Evolutionary conservation across 2,888 invertebrate genomes (phyloP).

Genomic region (Trissoscelio sp.): DNA sequence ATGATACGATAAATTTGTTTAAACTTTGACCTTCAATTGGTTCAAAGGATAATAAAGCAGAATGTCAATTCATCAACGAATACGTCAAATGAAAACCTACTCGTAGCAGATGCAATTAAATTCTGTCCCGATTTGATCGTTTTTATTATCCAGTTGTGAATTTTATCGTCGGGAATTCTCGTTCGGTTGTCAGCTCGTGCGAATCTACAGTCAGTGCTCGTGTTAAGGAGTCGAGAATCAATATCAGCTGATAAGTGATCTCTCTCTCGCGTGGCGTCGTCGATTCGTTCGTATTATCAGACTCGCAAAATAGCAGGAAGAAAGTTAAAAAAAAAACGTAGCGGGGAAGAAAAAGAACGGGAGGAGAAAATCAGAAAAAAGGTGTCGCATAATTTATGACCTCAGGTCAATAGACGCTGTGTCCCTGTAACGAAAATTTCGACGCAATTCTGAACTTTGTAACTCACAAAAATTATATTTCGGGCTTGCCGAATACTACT

Average conservation of each 20-base stretch:
- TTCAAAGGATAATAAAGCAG: no score
- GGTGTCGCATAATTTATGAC: slow-evolving; percentile 16
- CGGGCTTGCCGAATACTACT: background rate
- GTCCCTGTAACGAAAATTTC: slow-evolving; percentile 6
- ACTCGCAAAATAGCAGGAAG: slow-evolving; percentile 1
- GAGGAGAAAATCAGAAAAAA: no score
- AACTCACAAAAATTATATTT: slow-evolving; percentile 35
- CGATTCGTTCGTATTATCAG: slow-evolving; percentile 10
- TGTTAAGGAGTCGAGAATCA: slow-evolving; percentile 33
- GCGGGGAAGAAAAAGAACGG: background rate
- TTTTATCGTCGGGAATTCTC: slow-evolving; percentile 21
- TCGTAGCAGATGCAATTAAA: background rate
- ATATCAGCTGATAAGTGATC: slow-evolving; percentile 44
- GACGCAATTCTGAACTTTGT: slow-evolving; percentile 1
- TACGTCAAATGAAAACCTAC: slow-evolving; percentile 5
- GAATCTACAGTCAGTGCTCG: slow-evolving; percentile 14
- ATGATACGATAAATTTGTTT: no score
- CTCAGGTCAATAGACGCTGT: background rate
- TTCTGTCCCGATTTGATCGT: slow-evolving; percentile 1
- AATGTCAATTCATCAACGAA: no score
- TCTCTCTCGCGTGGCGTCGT: slow-evolving; percentile 12
- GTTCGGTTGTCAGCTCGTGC: slow-evolving; percentile 28
- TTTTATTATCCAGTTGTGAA: slow-evolving; percentile 27
- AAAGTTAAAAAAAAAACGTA: background rate
- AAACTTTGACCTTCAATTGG: no score